Conservation (phyloP, 2,797 vertebrate species). For the Cottoperca gobio region DNA sequence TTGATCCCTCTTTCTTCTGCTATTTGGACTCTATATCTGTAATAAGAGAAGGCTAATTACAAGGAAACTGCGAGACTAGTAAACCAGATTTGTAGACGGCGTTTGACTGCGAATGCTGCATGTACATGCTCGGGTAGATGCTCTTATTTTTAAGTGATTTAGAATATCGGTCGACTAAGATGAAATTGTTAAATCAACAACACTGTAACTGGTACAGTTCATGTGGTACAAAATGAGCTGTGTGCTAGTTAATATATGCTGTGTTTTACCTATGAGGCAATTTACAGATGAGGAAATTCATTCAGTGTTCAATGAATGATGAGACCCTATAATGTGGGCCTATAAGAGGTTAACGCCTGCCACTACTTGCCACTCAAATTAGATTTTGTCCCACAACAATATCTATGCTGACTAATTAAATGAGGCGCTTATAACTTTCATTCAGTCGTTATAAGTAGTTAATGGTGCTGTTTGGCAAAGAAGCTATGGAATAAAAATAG, state of each 20-base stretch:
- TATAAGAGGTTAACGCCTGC: neutral
- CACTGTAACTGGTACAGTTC: neutral
- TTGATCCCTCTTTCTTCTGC: conserved; percentile 59
- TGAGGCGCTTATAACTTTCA: neutral
- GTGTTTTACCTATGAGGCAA: neutral
- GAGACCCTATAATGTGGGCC: neutral
- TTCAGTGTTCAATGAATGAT: neutral
- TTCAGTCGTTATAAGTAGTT: neutral
- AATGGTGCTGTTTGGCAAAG: neutral
- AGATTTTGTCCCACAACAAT: neutral
- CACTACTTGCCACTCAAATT: conserved; percentile 10
- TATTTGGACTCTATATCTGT: conserved; percentile 63
- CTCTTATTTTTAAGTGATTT: conserved; percentile 17
- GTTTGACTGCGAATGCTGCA: conserved; percentile 36
- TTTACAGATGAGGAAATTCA: neutral
- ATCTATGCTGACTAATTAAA: conserved; percentile 1
- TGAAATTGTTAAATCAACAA: neutral
- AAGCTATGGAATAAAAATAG: neutral
- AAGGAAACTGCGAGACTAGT: conserved; percentile 54
- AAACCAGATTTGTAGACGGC: conserved; percentile 40
- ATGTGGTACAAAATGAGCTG: neutral
- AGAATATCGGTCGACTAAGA: neutral
- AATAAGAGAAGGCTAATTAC: conserved; percentile 57
- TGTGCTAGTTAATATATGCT: neutral
- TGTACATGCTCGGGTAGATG: conserved; percentile 16